Evolutionary conservation across 2,888 invertebrate genomes (phyloP).

Genomic region (Hirtodrosophila alboralis): DNA sequence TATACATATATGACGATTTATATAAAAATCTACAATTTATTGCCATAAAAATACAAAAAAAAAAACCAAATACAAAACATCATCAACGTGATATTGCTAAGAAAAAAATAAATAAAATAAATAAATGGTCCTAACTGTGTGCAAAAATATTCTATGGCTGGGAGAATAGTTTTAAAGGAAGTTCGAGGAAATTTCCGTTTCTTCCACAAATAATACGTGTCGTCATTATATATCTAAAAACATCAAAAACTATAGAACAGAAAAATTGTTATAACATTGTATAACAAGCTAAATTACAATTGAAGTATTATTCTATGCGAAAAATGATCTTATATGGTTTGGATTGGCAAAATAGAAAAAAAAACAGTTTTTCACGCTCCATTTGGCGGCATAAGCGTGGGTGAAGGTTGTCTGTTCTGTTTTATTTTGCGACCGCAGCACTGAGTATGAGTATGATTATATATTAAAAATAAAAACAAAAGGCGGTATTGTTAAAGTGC

Average conservation of each 20-base stretch:
- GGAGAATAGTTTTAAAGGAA: no score
- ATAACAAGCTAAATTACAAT: neutral
- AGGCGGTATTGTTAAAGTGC: conserved; percentile 51
- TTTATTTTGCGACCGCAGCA: conserved; percentile 42
- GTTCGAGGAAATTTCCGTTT: no score
- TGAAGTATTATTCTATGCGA: conserved; percentile 4
- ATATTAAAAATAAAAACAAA: conserved; percentile 36
- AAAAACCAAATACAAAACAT: conserved; percentile 44
- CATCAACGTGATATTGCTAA: conserved; percentile 76
- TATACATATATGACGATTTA: no score
- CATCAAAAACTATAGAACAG: neutral
- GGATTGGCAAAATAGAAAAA: conserved; percentile 35
- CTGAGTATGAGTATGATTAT: conserved; percentile 34
- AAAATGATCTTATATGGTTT: conserved; percentile 42
- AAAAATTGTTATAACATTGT: no score
- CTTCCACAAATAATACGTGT: neutral
- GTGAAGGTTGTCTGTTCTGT: conserved; percentile 69
- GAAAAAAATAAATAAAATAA: conserved; percentile 48
- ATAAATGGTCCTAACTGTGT: conserved; percentile 49
- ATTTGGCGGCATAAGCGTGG: conserved; percentile 66
- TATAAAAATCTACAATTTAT: conserved; percentile 38
- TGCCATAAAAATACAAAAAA: conserved; percentile 40
- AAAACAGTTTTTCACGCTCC: conserved; percentile 61
- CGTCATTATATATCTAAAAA: conserved; percentile 3
- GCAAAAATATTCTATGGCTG: neutral